Evolutionary conservation across 1,140 invertebrate species (phyloP), one percentile per base, ranked within the genome.

Genomic region (Nylanderia fulva): DNA sequence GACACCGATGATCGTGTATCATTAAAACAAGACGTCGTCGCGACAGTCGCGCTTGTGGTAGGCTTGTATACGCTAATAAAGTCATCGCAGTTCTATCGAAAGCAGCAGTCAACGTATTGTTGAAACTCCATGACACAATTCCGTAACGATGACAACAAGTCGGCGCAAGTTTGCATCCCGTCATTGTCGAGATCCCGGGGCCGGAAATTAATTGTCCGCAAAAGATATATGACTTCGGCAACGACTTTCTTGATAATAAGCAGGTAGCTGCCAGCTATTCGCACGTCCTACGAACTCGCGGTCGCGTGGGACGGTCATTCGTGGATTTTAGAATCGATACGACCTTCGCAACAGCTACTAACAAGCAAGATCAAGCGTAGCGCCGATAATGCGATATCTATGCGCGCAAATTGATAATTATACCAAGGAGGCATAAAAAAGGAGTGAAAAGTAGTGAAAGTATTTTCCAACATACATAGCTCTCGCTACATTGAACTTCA

Each of bases 291-390:
- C 87, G 75, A 89, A 60, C 75, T 39, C 52, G 52, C 18, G 18
- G 33, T 52, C 74, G 82, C 88, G 88, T 89, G 72, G 88, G 85
- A 45, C 75, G 88, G 27, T 11, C 88, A 77, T 83, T 84, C 76
- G 54, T 77, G 64, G 72, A 90, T 90, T 90, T 90, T 86, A 48
- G 52, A 89, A 88, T 85, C 66, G 75, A 85, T 80, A 85, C 76
- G 86, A 82, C 86, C 76, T 88, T 88, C 87, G 86, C 15, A 48
- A n/a, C 63, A 36, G 36, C 87, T 75, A 63, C 86, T 64, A 61
- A n/a, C n/a, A n/a, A 54, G 45, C 56, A 52, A 79, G 69, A 88
- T 88, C 83, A 87, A 85, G 71, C 45, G 61, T 68, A 45, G 48
- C 61, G 75, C 66, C 86, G 85, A 66, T 82, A 83, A 82, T 82